A percentile compares a stretch with the other conserved stretches of the same genome.
Conservation (phyloP, 2,888 invertebrate genomes). For the Drosophila nr. medialis region DNA sequence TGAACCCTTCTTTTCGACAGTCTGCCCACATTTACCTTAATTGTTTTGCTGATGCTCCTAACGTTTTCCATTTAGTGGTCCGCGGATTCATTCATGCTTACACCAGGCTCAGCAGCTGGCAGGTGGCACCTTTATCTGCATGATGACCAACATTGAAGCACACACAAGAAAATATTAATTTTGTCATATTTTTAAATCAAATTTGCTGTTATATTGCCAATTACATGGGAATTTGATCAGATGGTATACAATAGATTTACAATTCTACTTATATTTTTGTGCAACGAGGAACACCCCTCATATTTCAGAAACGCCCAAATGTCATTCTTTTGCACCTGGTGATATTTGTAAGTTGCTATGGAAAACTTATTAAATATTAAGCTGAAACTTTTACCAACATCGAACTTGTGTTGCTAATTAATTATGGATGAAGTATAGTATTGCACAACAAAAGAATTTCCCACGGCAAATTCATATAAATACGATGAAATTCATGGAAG, state of each 20-base stretch:
- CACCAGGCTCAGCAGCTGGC: constrained; percentile 37
- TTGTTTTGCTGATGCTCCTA: constrained; percentile 21
- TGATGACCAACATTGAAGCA: constrained; percentile 45
- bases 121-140: constrained; percentile 42
- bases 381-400: background rate
- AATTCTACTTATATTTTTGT: background rate
- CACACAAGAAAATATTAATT: background rate
- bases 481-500: background rate
- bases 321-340: constrained; percentile 29
- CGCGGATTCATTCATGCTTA: constrained; percentile 44
- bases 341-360: background rate
- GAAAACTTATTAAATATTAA: background rate
- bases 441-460: background rate
- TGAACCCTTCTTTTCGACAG: constrained; percentile 48
- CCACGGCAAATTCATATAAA: constrained; percentile 25
- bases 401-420: background rate
- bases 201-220: constrained; percentile 45
- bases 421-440: constrained; percentile 10
- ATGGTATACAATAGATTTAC: background rate
- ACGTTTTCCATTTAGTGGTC: constrained; percentile 55
- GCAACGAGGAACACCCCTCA: background rate
- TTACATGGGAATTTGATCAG: background rate
- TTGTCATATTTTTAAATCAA: constrained; percentile 21
- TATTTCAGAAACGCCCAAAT: constrained; percentile 33
- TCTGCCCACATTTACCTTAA: constrained; percentile 22